Percentiles rank a stretch among this genome's conserved stretches.
Conservation (phyloP, 2,888 invertebrate species). For the Parascotia fuliginaria region DNA sequence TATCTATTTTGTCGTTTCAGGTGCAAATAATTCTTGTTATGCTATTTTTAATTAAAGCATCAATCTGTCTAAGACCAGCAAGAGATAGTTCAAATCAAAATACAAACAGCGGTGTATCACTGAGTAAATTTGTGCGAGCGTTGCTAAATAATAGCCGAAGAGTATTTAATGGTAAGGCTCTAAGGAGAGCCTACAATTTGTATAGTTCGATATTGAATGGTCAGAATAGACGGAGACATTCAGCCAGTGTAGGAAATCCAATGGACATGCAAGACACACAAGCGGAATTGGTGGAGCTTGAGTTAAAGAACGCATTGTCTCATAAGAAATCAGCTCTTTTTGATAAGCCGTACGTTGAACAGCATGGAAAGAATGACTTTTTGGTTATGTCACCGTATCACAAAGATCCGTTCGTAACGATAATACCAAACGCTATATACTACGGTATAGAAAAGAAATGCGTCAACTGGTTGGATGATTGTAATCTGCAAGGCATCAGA, state of each 20-base stretch:
- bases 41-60: slow-evolving; percentile 7
- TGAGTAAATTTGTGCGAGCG: slow-evolving; percentile 18
- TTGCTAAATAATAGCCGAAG: slow-evolving; percentile 13
- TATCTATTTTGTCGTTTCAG: slow-evolving; percentile 22
- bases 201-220: too few species aligned
- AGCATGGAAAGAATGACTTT: slow-evolving; percentile 62
- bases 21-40: slow-evolving; percentile 7
- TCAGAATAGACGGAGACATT: too few species aligned
- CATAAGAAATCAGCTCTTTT: slow-evolving; percentile 51
- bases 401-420: slow-evolving; percentile 61
- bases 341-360: slow-evolving; percentile 57
- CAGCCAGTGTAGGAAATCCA: background rate
- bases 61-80: background rate
- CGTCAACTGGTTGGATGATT: slow-evolving; percentile 75
- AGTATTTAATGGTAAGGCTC: background rate
- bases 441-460: slow-evolving; percentile 69
- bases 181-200: too few species aligned
- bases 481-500: slow-evolving; percentile 63
- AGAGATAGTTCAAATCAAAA: background rate
- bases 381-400: slow-evolving; percentile 56
- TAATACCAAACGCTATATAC: slow-evolving; percentile 69
- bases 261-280: background rate
- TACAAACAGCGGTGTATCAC: slow-evolving; percentile 7
- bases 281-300: slow-evolving; percentile 44
- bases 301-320: slow-evolving; percentile 46